Evolutionary conservation across 2,888 invertebrate species (phyloP), one percentile per base, ranked within the genome.

Genomic region (Molorchus minor): DNA sequence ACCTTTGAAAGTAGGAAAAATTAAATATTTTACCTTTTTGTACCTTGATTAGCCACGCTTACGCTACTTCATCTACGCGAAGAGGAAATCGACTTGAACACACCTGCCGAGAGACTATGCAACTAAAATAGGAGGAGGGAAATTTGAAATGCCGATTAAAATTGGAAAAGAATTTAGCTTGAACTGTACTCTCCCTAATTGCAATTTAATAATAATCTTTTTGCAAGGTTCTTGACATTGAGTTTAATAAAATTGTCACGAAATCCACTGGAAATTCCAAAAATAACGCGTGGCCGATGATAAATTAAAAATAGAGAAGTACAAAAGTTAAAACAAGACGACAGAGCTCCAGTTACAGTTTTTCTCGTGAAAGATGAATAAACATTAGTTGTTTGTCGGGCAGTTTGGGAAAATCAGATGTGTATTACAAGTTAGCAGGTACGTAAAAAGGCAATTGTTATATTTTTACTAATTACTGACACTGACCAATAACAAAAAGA

Each of bases 21-120:
- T 60, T 35, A 45, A 52, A 25, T 52, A 60, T 60, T 76, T 84
- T 87, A 89, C 89, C 90, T 89, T 87, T 89, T 89, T 84, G 87
- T 89, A 86, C 89, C 89, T 88, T 89, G 89, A 89, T 89, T 90
- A 91, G 91, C 91, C 91, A 91, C 91, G 90, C 90, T 90, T 90
- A 87, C 78, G 79, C 77, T 79, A 67, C 80, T 80, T 79, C 80
- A 80, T 80, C 76, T 79, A 80, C 79, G 72, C 73, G 72, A 76
- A 78, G 77, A 77, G 75, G 74, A 75, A 77, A 74, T 66, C 71
- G 74, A 71, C 63, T 61, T 62, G 53, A 62, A 59, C 71, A 70
- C 77, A 75, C 76, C 77, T 72, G 60, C 52, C 60, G 57, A 58
- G 21, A 35, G 36, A 25, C 16, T 46, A 30, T 30, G n/a, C 49